Conservation (phyloP, 2,113 vertebrate genomes). For the Platichthys stellatus region DNA sequence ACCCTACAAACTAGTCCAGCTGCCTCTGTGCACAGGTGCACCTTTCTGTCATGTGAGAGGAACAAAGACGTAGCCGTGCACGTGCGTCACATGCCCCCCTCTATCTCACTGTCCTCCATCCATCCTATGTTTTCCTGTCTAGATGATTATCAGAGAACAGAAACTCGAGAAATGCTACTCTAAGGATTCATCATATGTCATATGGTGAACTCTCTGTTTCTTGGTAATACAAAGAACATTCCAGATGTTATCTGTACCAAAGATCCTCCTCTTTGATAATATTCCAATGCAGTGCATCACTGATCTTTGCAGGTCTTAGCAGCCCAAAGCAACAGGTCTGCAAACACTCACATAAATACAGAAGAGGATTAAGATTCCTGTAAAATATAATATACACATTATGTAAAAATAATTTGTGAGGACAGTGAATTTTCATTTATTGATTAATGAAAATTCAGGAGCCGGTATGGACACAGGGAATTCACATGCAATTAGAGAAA, state of each 20-base stretch:
- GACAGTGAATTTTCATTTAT: no score
- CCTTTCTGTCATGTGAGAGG: no score
- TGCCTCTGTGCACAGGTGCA: no score
- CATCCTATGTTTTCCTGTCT: neutral
- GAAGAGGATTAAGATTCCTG: no score
- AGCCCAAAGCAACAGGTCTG: no score
- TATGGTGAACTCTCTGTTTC: neutral
- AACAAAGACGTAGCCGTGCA: neutral
- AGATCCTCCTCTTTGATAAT: neutral
- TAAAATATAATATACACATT: no score
- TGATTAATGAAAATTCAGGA: neutral
- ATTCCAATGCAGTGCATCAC: neutral
- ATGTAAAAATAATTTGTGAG: no score
- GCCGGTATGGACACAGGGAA: no score
- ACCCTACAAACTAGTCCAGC: no score
- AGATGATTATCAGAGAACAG: neutral
- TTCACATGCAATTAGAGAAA: no score
- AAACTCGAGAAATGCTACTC: no score
- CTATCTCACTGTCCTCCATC: neutral
- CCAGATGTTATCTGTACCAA: constrained; percentile 57
- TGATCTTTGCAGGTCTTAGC: no score
- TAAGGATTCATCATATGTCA: neutral
- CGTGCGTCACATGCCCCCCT: neutral
- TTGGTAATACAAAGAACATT: neutral
- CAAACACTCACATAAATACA: neutral